Evolutionary conservation across 2,888 invertebrate genomes (phyloP).

Genomic region (Drosophila mimetica): DNA sequence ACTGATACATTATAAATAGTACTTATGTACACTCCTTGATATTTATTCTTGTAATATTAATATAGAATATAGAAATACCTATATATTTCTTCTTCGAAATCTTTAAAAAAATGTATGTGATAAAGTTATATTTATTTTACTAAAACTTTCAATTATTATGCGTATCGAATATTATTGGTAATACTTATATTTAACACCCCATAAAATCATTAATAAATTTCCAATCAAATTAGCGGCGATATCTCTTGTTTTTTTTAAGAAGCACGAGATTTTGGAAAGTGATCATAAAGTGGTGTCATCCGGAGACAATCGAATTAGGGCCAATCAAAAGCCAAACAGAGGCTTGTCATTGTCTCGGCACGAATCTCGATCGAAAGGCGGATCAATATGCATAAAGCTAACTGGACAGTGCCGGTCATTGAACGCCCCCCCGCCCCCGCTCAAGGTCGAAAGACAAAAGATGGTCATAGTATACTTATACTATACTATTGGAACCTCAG

Average conservation of each 20-base stretch:
- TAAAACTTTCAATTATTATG: background rate
- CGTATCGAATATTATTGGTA: too few relatives aligned
- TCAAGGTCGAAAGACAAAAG: slow-evolving; percentile 53
- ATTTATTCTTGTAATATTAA: too few relatives aligned
- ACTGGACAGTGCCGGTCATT: slow-evolving; percentile 68
- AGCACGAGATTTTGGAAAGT: slow-evolving; percentile 15
- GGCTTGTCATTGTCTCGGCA: slow-evolving; percentile 32
- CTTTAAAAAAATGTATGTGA: too few relatives aligned
- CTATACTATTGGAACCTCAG: background rate
- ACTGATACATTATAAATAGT: too few relatives aligned
- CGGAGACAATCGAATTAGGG: slow-evolving; percentile 31
- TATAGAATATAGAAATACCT: too few relatives aligned
- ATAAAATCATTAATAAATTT: too few relatives aligned
- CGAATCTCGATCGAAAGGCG: slow-evolving; percentile 38
- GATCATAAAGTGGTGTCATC: slow-evolving; percentile 40
- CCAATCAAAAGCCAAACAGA: slow-evolving; percentile 33
- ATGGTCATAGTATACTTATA: slow-evolving; percentile 11
- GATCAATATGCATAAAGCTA: slow-evolving; percentile 30
- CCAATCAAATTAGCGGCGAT: background rate
- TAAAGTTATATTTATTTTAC: too few relatives aligned
- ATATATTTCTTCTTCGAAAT: too few relatives aligned
- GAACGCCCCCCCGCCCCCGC: slow-evolving; percentile 41
- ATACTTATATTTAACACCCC: too few relatives aligned
- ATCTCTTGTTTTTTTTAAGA: slow-evolving; percentile 1
- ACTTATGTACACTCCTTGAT: too few relatives aligned